Evolutionary conservation across 53 echinoderm and acorn worm genomes (phyloP).

Genomic region (Holothuria leucospilota): DNA sequence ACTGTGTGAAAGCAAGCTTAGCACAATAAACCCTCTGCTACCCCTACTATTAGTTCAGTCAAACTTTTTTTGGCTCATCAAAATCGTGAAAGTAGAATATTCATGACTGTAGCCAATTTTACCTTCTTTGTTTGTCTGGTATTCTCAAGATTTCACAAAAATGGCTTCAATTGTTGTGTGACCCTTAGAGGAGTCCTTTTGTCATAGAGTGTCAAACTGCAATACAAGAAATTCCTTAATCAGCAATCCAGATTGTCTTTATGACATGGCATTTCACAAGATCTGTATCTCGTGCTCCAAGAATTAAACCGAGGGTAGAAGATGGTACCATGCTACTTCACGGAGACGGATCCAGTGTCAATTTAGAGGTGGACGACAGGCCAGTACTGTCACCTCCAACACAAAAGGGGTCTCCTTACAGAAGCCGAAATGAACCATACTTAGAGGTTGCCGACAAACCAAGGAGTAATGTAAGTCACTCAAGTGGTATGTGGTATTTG

Average conservation of each 20-base stretch:
- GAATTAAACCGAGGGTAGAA: slow-evolving; percentile 21
- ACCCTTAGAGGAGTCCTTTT: too few relatives aligned
- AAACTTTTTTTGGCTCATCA: too few relatives aligned
- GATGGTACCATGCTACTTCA: slow-evolving; percentile 33
- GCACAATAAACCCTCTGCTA: too few relatives aligned
- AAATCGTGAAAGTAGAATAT: too few relatives aligned
- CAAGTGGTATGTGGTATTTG: too few relatives aligned
- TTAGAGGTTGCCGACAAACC: neutral
- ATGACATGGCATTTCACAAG: slow-evolving; percentile 38
- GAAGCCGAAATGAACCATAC: neutral
- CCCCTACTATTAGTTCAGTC: too few relatives aligned
- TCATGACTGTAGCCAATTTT: too few relatives aligned
- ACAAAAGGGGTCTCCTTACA: neutral
- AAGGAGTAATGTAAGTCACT: slow-evolving; percentile 1
- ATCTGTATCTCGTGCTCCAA: slow-evolving; percentile 7
- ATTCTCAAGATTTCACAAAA: too few relatives aligned
- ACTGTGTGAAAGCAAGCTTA: too few relatives aligned
- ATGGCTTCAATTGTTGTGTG: too few relatives aligned
- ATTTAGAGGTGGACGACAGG: slow-evolving; percentile 18
- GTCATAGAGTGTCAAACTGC: too few relatives aligned
- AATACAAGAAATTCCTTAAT: neutral
- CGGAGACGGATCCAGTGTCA: slow-evolving; percentile 10
- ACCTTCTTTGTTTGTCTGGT: too few relatives aligned
- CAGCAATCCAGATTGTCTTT: slow-evolving; percentile 18
- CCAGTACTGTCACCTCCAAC: neutral